Base-by-base conservation (phyloP, 2,888 invertebrate genomes). In the Coelopa pilipes region DNA sequence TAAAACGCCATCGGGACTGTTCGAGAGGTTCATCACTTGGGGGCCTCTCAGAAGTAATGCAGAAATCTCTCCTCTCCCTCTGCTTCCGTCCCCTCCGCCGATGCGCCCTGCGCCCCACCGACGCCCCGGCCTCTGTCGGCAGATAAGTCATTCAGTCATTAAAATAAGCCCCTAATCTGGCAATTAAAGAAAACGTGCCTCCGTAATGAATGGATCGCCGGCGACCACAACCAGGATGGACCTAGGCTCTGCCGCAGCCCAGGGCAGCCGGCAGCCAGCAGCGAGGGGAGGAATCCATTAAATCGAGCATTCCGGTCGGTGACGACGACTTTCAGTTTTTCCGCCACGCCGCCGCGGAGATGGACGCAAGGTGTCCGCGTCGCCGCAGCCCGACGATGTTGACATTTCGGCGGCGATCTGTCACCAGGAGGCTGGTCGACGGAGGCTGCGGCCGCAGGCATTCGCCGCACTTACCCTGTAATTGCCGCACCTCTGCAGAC, bases 141-240 rank as follows among this genome's bases (percentile, higher is more conserved):
- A 65, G 71, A 71, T 71, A 71, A 71, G 63, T 70, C 65, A 55
- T 24, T 62, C 50, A 45, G 11, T 59, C 71, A 65, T 63, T 71
- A 46, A 70, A 63, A 49, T 45, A 45, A 17, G 21, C 63, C 50
- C 62, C 34, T 70, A 71, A 71, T 65, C 55, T 34, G 46, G 55
- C 65, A 71, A 65, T 65, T 71, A 71, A 71, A 63, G 65, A 21
- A 71, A 71, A 55, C 65, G 19, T 53, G 21, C 71, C 53, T 55
- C 46, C 45, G 53, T 15, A 62, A 24, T 34, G 70, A 60, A 49
- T 21, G 47, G 49, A 70, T 21, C 46, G 34, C 34, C 7, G 62
- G 50, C 62, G 24, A 34, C 34, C 34, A 34, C 34, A 34, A 34
- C 34, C 34, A 34, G 34, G 34, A 34, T 34, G 34, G 34, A 7